Conservation (phyloP, 2,113 vertebrate genomes). For the Cryptotis parvus region DNA sequence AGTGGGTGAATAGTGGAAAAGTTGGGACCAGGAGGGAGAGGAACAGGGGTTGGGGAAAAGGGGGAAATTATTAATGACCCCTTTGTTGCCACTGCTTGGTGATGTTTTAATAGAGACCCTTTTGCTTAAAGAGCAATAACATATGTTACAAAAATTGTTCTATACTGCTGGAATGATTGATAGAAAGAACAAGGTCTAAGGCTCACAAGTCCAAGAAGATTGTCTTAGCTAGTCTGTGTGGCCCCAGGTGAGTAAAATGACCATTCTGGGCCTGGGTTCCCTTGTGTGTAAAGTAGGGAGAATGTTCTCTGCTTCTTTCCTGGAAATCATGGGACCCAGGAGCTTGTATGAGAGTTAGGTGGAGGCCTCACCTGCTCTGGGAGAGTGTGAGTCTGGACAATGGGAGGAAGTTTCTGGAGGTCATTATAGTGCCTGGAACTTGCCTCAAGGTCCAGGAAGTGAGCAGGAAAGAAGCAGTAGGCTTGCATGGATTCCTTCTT, state of each 20-base stretch:
- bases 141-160: no score
- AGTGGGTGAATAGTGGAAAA: neutral
- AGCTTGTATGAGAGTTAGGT: neutral
- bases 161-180: neutral
- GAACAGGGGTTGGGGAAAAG: neutral
- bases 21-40: neutral
- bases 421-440: neutral
- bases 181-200: neutral
- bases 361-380: neutral
- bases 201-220: neutral
- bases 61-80: neutral
- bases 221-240: neutral
- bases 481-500: neutral
- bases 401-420: neutral
- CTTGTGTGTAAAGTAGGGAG: slow-evolving; percentile 23
- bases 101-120: neutral
- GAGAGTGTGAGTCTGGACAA: neutral
- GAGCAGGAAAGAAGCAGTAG: neutral
- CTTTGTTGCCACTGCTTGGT: neutral
- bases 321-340: neutral
- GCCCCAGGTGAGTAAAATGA: neutral
- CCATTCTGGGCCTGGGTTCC: neutral
- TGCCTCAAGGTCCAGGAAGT: neutral
- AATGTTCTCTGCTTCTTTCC: neutral
- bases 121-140: neutral